Evolutionary conservation across 2,797 vertebrate species (phyloP).

Genomic region (Erethizon dorsatum): DNA sequence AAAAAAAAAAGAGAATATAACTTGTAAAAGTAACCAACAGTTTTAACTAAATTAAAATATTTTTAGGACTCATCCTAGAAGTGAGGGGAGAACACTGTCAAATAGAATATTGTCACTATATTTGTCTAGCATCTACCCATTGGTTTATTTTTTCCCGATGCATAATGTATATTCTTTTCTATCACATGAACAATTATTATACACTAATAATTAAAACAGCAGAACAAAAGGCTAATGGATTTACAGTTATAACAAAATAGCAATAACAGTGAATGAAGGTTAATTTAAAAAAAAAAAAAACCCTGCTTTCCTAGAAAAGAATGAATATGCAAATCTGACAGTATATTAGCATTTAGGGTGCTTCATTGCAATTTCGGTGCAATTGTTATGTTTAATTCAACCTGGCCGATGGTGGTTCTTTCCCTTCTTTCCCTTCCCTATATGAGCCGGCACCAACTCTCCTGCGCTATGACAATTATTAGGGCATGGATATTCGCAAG

Average conservation of each 20-base stretch:
- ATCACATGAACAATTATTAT: not conserved
- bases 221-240: conserved; percentile 12
- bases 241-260: not conserved
- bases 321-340: not conserved
- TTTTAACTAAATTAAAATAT: conserved; percentile 44
- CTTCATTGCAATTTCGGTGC: not conserved
- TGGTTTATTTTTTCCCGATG: not conserved
- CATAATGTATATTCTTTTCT: not conserved
- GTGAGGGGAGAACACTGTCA: not conserved
- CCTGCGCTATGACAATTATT: not conserved
- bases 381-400: not conserved
- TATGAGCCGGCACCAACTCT: not conserved
- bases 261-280: not conserved
- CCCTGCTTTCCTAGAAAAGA: not conserved
- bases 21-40: not conserved
- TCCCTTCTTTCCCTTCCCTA: too few relatives aligned
- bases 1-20: too few relatives aligned
- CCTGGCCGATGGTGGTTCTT: not conserved
- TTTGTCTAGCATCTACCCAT: not conserved
- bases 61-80: not conserved
- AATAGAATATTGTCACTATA: not conserved
- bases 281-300: conserved; percentile 17
- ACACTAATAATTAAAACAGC: not conserved
- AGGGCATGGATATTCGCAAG: not conserved
- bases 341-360: not conserved